phyloP scores from a whole-genome alignment of 2,888 invertebrate species.

The Atrina japonica region DNA sequence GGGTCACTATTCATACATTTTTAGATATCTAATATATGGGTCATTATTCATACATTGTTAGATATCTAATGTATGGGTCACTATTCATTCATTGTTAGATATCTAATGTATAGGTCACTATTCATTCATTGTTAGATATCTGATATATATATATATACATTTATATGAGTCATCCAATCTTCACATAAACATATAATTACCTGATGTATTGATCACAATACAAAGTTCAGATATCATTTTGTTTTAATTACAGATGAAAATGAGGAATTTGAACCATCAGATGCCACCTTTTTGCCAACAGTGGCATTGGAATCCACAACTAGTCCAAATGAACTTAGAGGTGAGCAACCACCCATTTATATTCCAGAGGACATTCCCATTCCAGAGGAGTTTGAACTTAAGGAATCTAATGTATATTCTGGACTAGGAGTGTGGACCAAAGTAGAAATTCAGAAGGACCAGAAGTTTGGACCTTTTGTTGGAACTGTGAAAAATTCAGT shows the following conservation, averaged over 20 bases:
- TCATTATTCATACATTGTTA: no score
- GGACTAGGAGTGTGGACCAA: slow-evolving; percentile 59
- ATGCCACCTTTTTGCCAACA: neutral
- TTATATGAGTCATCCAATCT: no score
- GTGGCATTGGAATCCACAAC: neutral
- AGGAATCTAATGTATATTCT: slow-evolving; percentile 47
- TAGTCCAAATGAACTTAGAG: slow-evolving; percentile 22
- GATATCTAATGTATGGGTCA: no score
- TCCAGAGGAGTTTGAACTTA: slow-evolving; percentile 54
- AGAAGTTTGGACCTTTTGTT: slow-evolving; percentile 58
- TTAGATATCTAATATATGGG: no score
- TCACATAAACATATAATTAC: no score
- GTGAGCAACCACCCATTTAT: slow-evolving; percentile 45
- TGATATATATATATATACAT: no score
- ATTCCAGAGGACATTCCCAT: slow-evolving; percentile 53
- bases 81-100: no score
- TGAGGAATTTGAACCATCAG: slow-evolving; percentile 13
- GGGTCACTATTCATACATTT: no score
- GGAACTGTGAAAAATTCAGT: slow-evolving; percentile 46
- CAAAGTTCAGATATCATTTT: no score
- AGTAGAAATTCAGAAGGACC: slow-evolving; percentile 37
- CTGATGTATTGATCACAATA: no score
- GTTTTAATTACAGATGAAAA: slow-evolving; percentile 8
- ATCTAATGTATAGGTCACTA: no score
- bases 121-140: no score